phyloP scores from a whole-genome alignment of 1,140 invertebrate genomes.

The Euborellia annulipes region DNA sequence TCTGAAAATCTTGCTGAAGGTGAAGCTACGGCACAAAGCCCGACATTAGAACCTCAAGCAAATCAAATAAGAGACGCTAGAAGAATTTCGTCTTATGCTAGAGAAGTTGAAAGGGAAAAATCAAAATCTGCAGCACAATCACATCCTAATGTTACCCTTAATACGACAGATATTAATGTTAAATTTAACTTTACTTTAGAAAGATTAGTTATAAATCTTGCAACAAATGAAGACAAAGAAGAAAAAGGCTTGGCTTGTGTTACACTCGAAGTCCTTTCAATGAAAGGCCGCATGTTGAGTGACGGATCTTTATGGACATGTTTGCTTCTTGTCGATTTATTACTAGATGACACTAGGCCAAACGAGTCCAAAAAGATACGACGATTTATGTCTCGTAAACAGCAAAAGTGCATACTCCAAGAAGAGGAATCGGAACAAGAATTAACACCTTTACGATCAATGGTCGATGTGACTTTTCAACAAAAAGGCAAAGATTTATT shows the following conservation, averaged over 20 bases:
- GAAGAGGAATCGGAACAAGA: constrained; percentile 23
- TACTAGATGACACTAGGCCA: constrained; percentile 60
- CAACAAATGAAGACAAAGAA: constrained; percentile 29
- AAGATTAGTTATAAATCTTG: constrained; percentile 46
- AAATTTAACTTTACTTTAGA: constrained; percentile 55
- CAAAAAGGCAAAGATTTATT: constrained; percentile 51
- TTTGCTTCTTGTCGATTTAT: constrained; percentile 59
- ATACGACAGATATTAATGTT: constrained; percentile 15
- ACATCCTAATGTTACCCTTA: constrained; percentile 3
- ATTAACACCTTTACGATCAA: constrained; percentile 31
- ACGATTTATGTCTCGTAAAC: background rate
- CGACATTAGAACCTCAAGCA: background rate
- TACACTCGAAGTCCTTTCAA: constrained; percentile 53
- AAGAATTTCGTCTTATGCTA: too few species aligned
- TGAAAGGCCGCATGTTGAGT: constrained; percentile 61
- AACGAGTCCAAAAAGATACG: background rate
- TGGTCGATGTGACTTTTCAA: constrained; percentile 57
- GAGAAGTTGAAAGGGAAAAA: too few species aligned
- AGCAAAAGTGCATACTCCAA: background rate
- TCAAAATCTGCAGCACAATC: too few species aligned
- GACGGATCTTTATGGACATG: constrained; percentile 56
- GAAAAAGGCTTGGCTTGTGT: constrained; percentile 56
- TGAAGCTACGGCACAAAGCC: background rate
- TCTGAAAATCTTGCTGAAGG: constrained; percentile 67
- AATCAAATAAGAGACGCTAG: too few species aligned